phyloP scores from a whole-genome alignment of 2,797 vertebrate species.

The Sebastes oblongus region DNA sequence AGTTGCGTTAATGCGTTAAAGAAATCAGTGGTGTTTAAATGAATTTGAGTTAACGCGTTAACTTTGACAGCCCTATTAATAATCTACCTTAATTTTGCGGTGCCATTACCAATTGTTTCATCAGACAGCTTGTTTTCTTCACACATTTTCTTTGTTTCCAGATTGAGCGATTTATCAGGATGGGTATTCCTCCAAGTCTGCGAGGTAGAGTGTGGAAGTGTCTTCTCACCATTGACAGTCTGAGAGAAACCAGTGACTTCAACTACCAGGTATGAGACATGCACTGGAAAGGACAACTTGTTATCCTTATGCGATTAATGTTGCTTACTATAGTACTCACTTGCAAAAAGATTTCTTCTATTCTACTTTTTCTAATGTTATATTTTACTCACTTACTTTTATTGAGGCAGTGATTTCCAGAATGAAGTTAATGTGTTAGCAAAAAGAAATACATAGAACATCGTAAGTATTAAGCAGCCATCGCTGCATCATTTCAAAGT shows the following conservation, averaged over 20 bases:
- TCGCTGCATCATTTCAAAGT: not conserved
- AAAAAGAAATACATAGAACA: not conserved
- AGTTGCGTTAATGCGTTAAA: no score
- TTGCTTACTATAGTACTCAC: not conserved
- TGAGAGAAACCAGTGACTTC: constrained; percentile 67
- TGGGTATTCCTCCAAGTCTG: constrained; percentile 78
- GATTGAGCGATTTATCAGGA: constrained; percentile 80
- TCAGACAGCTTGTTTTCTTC: not conserved
- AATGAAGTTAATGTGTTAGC: not conserved
- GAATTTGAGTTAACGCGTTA: no score
- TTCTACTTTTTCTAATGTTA: not conserved
- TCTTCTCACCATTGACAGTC: constrained; percentile 69
- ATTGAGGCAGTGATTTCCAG: not conserved
- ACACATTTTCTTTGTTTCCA: constrained; percentile 31
- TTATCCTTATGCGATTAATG: not conserved
- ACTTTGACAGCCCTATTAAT: no score
- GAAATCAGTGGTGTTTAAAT: no score
- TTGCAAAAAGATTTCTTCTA: not conserved
- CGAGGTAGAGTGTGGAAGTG: constrained; percentile 81
- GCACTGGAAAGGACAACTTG: not conserved
- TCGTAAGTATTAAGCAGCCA: not conserved
- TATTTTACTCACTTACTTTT: not conserved
- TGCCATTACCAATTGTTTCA: not conserved
- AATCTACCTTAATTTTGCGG: not conserved
- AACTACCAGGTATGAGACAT: constrained; percentile 75